Base-by-base conservation (phyloP, 2,888 invertebrate genomes). In the Colletes collaris region DNA sequence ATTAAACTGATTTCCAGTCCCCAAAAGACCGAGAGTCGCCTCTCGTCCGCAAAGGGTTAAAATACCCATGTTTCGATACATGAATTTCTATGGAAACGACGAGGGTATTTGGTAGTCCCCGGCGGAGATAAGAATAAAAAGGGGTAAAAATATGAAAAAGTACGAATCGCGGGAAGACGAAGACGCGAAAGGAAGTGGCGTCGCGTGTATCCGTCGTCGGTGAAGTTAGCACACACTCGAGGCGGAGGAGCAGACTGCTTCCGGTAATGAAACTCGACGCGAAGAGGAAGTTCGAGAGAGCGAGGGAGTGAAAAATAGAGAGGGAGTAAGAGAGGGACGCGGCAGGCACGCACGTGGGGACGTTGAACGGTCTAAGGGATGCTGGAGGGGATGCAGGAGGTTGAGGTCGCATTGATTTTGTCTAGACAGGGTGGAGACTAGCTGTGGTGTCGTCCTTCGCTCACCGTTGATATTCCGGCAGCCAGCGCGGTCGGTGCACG, bases 401-500 rank as follows among this genome's bases (percentile, higher is more conserved):
- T 89, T 89, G 90, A 89, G 91, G 91, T 91, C 89, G 90, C 92
- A 92, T 92, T 91, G 92, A 92, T 92, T 92, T 92, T 91, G 92
- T 92, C 92, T 92, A 91, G 92, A 92, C 92, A 89, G 91, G 91
- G 91, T 89, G 90, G 90, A 91, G 91, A 91, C 91, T 88, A 84
- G 86, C 85, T 67, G 82, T 77, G 82, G 82, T 88, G 86, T 87
- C 89, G 87, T 89, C 83, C 87, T 88, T 87, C 85, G 86, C 87
- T 85, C 82, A 86, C 70, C 78, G 79, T 81, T 72, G 85, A 78
- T 81, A 81, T 84, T 82, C 82, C 56, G 73, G 75, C 84, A 78
- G 70, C 74, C 80, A 73, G 66, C 65, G 74, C 59, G 72, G 53
- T 59, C 68, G 60, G 60, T 74, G 75, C 72, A 67, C 79, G 79